Conservation (phyloP, 2,113 vertebrate genomes). For the Scomber japonicus region DNA sequence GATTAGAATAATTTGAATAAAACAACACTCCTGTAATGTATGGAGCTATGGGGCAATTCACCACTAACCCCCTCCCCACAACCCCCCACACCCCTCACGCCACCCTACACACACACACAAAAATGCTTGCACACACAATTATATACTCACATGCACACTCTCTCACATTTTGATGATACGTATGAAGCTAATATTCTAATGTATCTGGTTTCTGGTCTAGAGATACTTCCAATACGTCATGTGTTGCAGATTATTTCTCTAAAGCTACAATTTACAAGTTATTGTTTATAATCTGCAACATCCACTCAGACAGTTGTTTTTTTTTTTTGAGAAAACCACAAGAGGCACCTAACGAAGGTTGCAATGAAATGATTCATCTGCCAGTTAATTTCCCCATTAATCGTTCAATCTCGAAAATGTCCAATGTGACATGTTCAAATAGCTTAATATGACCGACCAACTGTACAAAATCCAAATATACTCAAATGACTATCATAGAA, state of each 20-base stretch:
- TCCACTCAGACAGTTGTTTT: not conserved
- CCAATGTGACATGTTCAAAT: not conserved
- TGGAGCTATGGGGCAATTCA: conserved; percentile 9
- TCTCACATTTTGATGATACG: not conserved
- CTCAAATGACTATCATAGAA: too few relatives aligned
- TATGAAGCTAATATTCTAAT: too few relatives aligned
- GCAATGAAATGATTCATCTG: not conserved
- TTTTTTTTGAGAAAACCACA: not conserved
- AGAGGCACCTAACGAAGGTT: not conserved
- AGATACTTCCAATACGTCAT: not conserved
- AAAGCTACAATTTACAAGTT: too few relatives aligned
- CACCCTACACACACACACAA: too few relatives aligned
- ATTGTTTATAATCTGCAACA: not conserved
- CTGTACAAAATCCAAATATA: not conserved
- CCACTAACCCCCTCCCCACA: too few relatives aligned
- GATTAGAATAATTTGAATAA: conserved; percentile 31
- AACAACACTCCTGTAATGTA: conserved; percentile 6
- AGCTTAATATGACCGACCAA: not conserved
- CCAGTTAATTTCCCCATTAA: not conserved
- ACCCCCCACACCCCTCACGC: too few relatives aligned
- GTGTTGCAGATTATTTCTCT: not conserved
- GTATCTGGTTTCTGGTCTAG: not conserved
- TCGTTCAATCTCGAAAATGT: too few relatives aligned
- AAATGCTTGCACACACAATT: not conserved
- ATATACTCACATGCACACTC: not conserved